These are phyloP conservation scores for Blastobasis adustella DNA, from an alignment of 2,888 invertebrate genomes.

Conservation along the genomic window DNA sequence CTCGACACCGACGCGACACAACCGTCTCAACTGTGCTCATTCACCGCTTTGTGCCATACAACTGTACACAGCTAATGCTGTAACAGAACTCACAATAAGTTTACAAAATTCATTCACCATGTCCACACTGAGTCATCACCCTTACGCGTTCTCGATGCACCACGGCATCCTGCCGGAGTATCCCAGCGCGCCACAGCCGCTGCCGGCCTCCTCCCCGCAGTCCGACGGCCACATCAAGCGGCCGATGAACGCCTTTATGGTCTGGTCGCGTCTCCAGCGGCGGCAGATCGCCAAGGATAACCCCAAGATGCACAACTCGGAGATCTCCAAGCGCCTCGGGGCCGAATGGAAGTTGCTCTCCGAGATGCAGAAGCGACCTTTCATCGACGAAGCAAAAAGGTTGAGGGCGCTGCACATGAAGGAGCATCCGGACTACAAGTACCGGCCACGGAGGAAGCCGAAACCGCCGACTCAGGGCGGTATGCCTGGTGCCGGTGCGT, in stretches of 20 bases:
- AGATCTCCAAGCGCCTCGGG: conserved; percentile 93
- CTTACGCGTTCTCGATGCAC: conserved; percentile 71
- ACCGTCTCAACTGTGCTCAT: conserved; percentile 50
- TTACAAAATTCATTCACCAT: conserved; percentile 35
- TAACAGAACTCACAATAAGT: conserved; percentile 32
- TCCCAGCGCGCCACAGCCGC: conserved; percentile 55
- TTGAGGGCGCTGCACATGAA: conserved; percentile 91
- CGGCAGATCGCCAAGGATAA: conserved; percentile 95
- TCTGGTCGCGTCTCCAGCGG: conserved; percentile 94
- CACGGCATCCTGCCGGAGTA: conserved; percentile 67
- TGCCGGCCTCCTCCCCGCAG: conserved; percentile 63
- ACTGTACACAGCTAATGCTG: conserved; percentile 47
- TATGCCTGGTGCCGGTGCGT: conserved; percentile 67
- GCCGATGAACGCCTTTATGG: conserved; percentile 99
- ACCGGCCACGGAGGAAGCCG: conserved; percentile 89
- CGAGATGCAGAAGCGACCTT: conserved; percentile 92
- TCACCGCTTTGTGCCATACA: conserved; percentile 62
- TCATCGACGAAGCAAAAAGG: conserved; percentile 96
- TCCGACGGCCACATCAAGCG: conserved; percentile 91
- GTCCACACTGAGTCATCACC: conserved; percentile 70
- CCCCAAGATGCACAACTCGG: conserved; percentile 93
- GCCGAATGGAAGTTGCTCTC: conserved; percentile 94
- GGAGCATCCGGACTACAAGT: conserved; percentile 94
- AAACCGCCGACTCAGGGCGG: conserved; percentile 79
- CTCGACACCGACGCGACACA: conserved; percentile 63